Percentiles rank a stretch among this genome's conserved stretches.
phyloP scores from a whole-genome alignment of 2,888 invertebrate species.

The Tholera decimalis region DNA sequence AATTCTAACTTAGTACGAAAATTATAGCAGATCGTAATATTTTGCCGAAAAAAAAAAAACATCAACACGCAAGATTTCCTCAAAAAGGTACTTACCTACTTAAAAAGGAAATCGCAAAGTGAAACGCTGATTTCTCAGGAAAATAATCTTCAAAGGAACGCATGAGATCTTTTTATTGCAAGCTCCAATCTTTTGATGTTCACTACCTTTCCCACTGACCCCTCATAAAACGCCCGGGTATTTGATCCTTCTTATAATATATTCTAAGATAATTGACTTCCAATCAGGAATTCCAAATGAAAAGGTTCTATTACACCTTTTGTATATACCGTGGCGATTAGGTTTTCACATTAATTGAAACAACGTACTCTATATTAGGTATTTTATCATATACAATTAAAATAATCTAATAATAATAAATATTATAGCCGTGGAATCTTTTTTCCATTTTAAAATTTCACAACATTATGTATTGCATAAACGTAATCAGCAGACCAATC shows the following conservation, averaged over 20 bases:
- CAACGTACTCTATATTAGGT: too few relatives aligned
- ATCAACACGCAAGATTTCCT: slow-evolving; percentile 3
- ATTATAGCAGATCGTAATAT: too few relatives aligned
- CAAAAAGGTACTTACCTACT: not conserved
- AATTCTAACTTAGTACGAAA: too few relatives aligned
- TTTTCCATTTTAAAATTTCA: too few relatives aligned
- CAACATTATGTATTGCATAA: too few relatives aligned
- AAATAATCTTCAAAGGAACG: slow-evolving; percentile 33
- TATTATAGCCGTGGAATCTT: too few relatives aligned
- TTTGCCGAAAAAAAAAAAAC: not conserved
- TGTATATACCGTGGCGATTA: not conserved
- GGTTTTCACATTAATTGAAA: too few relatives aligned
- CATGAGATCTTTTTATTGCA: slow-evolving; percentile 14
- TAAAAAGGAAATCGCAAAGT: not conserved
- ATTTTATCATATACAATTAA: too few relatives aligned
- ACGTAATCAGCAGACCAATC: too few relatives aligned
- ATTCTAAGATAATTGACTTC: slow-evolving; percentile 27
- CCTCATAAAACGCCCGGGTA: slow-evolving; percentile 9
- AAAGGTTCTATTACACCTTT: slow-evolving; percentile 24
- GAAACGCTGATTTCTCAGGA: slow-evolving; percentile 11
- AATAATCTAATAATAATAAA: too few relatives aligned
- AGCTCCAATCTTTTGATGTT: slow-evolving; percentile 28
- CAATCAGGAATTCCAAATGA: slow-evolving; percentile 44
- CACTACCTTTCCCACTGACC: slow-evolving; percentile 18
- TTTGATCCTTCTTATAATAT: slow-evolving; percentile 23